Conservation (phyloP, 2,113 vertebrate species). For the Anas platyrhynchos region DNA sequence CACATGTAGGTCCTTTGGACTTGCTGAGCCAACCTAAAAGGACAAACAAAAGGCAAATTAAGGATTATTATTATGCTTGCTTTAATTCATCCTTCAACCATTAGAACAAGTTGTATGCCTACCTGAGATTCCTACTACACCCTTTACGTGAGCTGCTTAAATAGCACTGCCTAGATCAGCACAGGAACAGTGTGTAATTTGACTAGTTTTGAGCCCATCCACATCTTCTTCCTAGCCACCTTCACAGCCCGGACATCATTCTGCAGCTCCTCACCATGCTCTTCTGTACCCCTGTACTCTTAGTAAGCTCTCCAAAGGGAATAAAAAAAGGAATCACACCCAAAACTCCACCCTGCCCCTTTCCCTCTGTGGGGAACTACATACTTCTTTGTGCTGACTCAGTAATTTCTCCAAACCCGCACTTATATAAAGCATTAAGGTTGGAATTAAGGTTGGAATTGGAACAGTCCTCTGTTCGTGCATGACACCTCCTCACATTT, state of each 20-base stretch:
- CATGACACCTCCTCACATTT: background rate
- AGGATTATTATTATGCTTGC: background rate
- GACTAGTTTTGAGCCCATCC: background rate
- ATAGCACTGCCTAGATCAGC: background rate
- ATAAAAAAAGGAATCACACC: background rate
- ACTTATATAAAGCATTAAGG: background rate
- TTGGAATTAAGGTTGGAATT: background rate
- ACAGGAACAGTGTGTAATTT: background rate
- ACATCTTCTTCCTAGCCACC: background rate
- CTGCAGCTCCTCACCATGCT: background rate
- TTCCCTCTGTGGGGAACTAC: background rate
- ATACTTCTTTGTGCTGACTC: background rate
- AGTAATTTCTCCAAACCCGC: background rate
- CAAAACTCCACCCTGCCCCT: background rate
- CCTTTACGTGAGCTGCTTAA: background rate
- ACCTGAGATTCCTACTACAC: background rate
- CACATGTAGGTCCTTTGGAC: slow-evolving; percentile 51
- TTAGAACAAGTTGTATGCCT: background rate
- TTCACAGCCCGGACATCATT: background rate
- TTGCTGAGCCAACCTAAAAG: slow-evolving; percentile 34
- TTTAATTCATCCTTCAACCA: background rate
- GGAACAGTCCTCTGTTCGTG: background rate
- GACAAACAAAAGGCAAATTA: slow-evolving; percentile 12
- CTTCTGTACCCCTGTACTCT: background rate
- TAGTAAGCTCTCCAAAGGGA: background rate